Evolutionary conservation across 2,113 vertebrate genomes (phyloP).

Genomic region (Tichodroma muraria): DNA sequence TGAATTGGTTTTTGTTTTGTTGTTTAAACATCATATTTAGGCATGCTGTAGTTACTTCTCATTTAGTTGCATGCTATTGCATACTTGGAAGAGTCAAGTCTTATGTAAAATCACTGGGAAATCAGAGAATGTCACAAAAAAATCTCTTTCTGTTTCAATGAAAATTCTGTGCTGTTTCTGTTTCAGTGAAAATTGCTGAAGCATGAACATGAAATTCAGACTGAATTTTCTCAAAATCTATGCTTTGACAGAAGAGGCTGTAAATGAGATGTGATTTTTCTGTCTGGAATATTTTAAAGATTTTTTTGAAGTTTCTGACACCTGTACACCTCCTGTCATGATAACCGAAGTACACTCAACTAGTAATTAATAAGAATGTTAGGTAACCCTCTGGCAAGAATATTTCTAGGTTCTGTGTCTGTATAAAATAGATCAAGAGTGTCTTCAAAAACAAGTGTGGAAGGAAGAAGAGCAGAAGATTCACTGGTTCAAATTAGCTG

Average conservation of each 20-base stretch:
- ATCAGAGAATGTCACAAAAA: background rate
- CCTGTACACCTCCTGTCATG: background rate
- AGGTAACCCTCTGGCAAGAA: background rate
- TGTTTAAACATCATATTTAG: background rate
- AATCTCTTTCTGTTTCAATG: background rate
- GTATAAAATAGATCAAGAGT: background rate
- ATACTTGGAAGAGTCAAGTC: background rate
- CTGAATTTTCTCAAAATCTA: background rate
- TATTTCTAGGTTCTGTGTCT: background rate
- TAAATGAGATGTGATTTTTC: background rate
- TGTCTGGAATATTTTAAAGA: background rate
- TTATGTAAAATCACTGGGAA: background rate
- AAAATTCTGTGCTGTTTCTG: background rate
- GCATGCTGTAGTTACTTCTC: background rate
- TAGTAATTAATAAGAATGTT: background rate
- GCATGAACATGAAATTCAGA: background rate
- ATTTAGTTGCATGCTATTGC: background rate
- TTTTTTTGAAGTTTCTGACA: background rate
- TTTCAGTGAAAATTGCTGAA: background rate
- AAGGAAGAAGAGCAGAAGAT: background rate
- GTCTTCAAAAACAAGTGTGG: background rate
- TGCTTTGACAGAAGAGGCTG: background rate
- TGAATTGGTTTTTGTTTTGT: background rate
- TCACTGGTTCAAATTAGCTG: background rate
- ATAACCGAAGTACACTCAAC: background rate